phyloP scores from a whole-genome alignment of 2,888 invertebrate genomes.

The Acleris emargana region DNA sequence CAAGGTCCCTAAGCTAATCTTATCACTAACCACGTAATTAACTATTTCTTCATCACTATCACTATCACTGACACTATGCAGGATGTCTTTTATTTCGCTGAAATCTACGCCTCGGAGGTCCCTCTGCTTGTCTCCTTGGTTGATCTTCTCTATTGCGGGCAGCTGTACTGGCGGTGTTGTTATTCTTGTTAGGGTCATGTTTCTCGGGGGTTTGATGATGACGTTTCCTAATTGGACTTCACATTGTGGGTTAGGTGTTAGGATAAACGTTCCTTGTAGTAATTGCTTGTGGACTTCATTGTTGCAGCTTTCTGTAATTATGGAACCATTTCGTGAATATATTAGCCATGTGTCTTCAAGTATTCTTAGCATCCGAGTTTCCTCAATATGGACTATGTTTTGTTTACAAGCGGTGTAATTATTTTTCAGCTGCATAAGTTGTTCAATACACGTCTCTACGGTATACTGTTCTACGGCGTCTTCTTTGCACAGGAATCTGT shows the following conservation, averaged over 20 bases:
- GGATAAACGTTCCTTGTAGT: neutral
- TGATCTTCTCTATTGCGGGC: neutral
- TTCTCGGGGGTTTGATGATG: neutral
- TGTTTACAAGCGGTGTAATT: neutral
- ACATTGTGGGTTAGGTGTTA: neutral
- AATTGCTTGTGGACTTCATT: neutral
- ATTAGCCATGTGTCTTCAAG: neutral
- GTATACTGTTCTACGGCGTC: slow-evolving; percentile 9
- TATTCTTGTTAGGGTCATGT: neutral
- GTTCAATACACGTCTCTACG: slow-evolving; percentile 29
- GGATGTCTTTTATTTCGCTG: neutral
- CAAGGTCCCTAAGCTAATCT: slow-evolving; percentile 3
- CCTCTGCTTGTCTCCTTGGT: neutral
- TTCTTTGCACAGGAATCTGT: slow-evolving; percentile 12
- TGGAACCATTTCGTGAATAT: neutral
- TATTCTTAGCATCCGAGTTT: neutral
- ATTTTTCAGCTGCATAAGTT: slow-evolving; percentile 30
- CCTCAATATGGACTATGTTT: neutral
- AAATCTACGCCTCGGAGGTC: slow-evolving; percentile 8
- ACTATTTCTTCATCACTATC: neutral
- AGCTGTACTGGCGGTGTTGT: neutral
- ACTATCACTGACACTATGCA: neutral
- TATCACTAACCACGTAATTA: neutral
- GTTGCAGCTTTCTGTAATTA: neutral
- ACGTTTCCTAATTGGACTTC: slow-evolving; percentile 1